Evolutionary conservation across 2,797 vertebrate genomes (phyloP), one percentile per base, ranked within the genome.

Genomic region (Harpagifer antarcticus): DNA sequence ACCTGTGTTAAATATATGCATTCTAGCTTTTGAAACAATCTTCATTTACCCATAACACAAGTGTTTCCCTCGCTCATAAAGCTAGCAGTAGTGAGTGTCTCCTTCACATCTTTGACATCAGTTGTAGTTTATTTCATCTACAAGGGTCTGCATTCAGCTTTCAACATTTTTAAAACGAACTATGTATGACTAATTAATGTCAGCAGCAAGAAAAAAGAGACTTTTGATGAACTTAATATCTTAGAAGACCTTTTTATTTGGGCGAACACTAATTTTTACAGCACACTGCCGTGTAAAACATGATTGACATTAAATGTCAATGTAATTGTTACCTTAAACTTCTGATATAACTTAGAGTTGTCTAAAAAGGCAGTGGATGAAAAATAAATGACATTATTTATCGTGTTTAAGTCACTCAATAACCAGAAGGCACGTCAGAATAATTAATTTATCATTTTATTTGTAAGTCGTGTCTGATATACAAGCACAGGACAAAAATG

Each of bases 381-480:
- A 72, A 43, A 45, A 33, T n/a, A 2, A 27, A 31, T 48, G 19
- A 40, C 13, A 9, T 37, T 37, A 6, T 47, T 61, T 27, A 56
- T 63, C 7, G 16, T 74, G 12, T 31, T 17, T 42, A 19, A 61
- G 45, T 72, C 20, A 74, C 31, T 70, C 48, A 84, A 33, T 74
- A 74, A 85, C 11, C 19, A 85, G 20, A 17, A 72, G 33, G 14
- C 19, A 81, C 40, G 73, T 23, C 10, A 62, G 17, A 72, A 73
- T 75, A 42, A 40, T 16, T 37, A 37, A 61, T 63, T 78, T 14
- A 63, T 59, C 0, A 79, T 74, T 86, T 91, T 91, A 89, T 88
- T 92, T 82, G 12, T 64, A 81, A 81, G 68, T 66, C 40, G 64
- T 74, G 33, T 74, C 47, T 23, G 73, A 69, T 49, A 59, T 47